Evolutionary conservation across 53 echinoderm and acorn worm genomes (phyloP), one percentile per base, ranked within the genome.

Genomic region (Apostichopus leukothele): DNA sequence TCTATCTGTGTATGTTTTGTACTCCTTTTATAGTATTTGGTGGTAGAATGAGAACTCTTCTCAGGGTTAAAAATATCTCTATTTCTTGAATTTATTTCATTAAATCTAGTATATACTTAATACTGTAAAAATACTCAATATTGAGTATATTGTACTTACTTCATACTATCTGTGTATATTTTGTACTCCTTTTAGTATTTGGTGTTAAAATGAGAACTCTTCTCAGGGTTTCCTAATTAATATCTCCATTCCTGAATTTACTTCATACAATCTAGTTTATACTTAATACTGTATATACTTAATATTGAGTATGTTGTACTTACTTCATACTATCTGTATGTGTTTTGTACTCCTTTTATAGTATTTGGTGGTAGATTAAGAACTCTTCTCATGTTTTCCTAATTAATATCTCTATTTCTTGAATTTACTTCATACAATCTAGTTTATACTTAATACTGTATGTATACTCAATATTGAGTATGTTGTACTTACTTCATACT

Each of bases 241-340:
- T 25, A 25, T 25, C 39, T 39, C 39, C 3, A 3, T 39, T 39
- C 3, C 3, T 39, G 39, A 39, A 39, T 39, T 39, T 39, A 39
- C 39, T 39, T 39, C 3, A 3, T 39, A 39, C 39, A 3, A 39
- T 39, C 39, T 39, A 39, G 39, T 39, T 0, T 39, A 39, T 39
- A 39, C 39, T 39, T 39, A 39, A 39, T 39, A 39, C 39, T 39
- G 25, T 3, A 9, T 57, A 92, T 84, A 96, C 71, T n/a, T 5
- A 18, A 71, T 16, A n/a, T 16, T 16, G 39, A 6, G 12, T 88
- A 12, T 16, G 1, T 6, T 51, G 16, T 52, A 89, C 94, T 95
- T 92, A 94, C 98, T 95, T 97, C 51, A 97, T 91, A 83, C 97
- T 95, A 86, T 97, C 98, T 86, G 95, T 97, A 76, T 95, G 95